Evolutionary conservation across 2,113 vertebrate genomes (phyloP).

Genomic region (Phyllopteryx taeniolatus): DNA sequence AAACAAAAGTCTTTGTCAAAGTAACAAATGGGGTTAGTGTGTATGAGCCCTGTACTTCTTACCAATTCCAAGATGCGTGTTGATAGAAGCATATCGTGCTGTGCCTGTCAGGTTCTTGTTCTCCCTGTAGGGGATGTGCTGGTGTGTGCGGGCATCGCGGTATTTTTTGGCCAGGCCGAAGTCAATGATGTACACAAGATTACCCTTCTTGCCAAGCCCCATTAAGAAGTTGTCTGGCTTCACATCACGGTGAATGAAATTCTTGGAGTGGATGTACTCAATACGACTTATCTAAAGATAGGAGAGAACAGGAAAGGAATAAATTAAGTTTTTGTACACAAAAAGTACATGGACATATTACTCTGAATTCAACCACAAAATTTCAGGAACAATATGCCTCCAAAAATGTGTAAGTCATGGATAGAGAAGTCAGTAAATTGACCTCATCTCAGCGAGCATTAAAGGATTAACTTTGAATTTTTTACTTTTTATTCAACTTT

Average conservation of each 20-base stretch:
- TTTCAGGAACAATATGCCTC: neutral
- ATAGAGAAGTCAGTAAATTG: neutral
- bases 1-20: neutral
- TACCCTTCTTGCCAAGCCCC: constrained; percentile 96
- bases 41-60: constrained; percentile 36
- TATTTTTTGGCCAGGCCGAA: constrained; percentile 97
- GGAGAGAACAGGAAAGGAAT: neutral
- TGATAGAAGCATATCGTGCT: constrained; percentile 94
- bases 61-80: constrained; percentile 96
- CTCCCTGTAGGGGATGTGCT: constrained; percentile 97
- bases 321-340: neutral
- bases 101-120: constrained; percentile 98
- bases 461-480: neutral
- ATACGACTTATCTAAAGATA: constrained; percentile 88
- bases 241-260: constrained; percentile 95
- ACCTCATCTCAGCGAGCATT: neutral
- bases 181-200: constrained; percentile 98
- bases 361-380: neutral
- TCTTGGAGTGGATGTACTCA: constrained; percentile 98
- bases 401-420: neutral
- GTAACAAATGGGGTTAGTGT: neutral
- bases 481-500: neutral
- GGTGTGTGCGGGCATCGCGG: constrained; percentile 92
- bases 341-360: neutral
- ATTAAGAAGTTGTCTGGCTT: constrained; percentile 97